Base-by-base conservation (phyloP, 2,113 vertebrate species). In the Ornithorhynchus anatinus region DNA sequence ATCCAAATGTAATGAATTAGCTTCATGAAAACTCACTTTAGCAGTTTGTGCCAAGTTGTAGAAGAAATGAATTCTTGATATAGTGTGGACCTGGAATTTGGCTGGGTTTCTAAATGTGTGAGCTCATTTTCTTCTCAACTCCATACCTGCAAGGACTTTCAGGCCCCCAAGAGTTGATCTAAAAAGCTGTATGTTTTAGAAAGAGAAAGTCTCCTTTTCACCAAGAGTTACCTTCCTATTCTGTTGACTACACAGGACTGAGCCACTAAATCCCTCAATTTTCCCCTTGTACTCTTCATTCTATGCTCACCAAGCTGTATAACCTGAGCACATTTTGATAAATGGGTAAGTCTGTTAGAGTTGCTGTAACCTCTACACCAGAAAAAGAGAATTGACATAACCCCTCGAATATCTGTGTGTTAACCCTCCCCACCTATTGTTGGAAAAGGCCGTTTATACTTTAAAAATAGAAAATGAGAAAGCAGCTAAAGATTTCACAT, bases 331-430 rank as follows among this genome's bases (percentile, higher is more conserved):
- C 25, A 25, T 48, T 67, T 79, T 66, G 59, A 57, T 59, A 40
- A 82, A 52, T 14, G 17, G 23, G 17, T 72, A 5, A 53, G 16
- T 59, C 27, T 43, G 20, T 8, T 15, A 38, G 69, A 62, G 38
- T 52, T 36, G 14, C 35, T 12, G 48, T 25, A 32, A 38, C 38
- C 65, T 63, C 71, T 66, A 56, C 51, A 40, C 23, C 25, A 6
- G 33, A 71, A 50, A 66, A 66, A 69, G n/a, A 52, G 59, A 72
- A 56, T 59, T 76, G 45, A 60, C 58, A 56, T 62, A 81, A 62
- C 59, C 66, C 25, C 76, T 79, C 75, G 42, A 76, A 62, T 51
- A 71, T 29, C 60, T 77, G 45, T 59, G 27, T 57, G n/a, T 66
- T 69, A 66, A 39, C 56, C 40, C 75, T 56, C 37, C 47, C 23